These are phyloP conservation scores for Murina feae DNA, from an alignment of 2,113 vertebrate species.

Conservation along the genomic window DNA sequence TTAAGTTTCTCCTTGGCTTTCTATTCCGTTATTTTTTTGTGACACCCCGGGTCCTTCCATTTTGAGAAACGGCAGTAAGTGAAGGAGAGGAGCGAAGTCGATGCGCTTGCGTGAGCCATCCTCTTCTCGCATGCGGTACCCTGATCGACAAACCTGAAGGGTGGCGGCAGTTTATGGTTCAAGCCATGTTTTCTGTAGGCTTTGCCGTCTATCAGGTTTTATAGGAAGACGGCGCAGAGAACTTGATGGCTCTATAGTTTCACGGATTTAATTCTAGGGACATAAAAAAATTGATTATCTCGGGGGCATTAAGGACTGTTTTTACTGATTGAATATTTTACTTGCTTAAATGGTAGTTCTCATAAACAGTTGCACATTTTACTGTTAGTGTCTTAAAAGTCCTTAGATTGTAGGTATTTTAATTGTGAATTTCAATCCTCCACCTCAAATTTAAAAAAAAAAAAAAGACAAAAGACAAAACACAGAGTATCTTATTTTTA, in stretches of 20 bases:
- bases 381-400: constrained; percentile 15
- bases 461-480: background rate
- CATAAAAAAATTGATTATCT: constrained; percentile 56
- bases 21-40: background rate
- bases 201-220: background rate
- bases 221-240: constrained; percentile 17
- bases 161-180: background rate
- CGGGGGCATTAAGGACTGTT: constrained; percentile 36
- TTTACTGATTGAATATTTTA: constrained; percentile 59
- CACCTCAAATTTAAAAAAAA: background rate
- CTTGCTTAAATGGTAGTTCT: constrained; percentile 32
- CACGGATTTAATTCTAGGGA: constrained; percentile 55
- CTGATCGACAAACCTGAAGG: background rate
- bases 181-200: background rate
- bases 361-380: constrained; percentile 60
- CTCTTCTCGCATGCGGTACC: background rate
- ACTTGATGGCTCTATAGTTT: background rate
- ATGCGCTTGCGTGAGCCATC: background rate
- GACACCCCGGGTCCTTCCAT: background rate
- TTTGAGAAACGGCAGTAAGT: background rate
- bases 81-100: too few species aligned
- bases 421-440: background rate
- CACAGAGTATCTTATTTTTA: background rate
- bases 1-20: background rate
- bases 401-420: constrained; percentile 16